Base-by-base conservation (phyloP, 2,113 vertebrate species). In the Cromileptes altivelis region DNA sequence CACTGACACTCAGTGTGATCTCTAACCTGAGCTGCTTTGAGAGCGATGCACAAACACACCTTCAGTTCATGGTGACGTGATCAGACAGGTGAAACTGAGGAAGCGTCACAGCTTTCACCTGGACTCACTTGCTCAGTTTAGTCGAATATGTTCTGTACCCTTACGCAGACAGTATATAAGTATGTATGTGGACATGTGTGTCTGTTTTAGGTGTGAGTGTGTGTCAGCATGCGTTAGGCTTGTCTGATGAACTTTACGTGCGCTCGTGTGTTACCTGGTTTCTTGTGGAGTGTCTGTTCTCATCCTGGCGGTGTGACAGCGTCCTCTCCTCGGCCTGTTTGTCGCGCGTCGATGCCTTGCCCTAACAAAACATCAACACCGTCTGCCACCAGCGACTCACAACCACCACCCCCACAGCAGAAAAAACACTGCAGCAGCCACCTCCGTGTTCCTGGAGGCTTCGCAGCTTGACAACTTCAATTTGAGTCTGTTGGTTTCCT, bases 301-400 rank as follows among this genome's bases (percentile, higher is more conserved):
- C 98, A 68, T 99, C 98, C 93, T 99, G 98, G 45, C 97, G 96
- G 83, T 99, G 98, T 18, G 95, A 94, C 85, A 95, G 89, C 33
- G 97, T 96, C 89, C 98, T 93, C 77, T 99, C 98, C 91, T 99
- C 98, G 3, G 96, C 92, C 93, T 98, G 97, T 91, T 99, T 99
- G 86, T 99, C 98, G 17, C 98, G 97, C 70, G 97, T 97, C 82
- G 98, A 96, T 0, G 96, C 96, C 92, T 97, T 97, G 88, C 98
- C 97, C 98, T 99, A 95, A 80, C 91, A 83, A 92, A 85, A 92
- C 72, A 91, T 89, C 85, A 86, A 83, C 84, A 85, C 72, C 4
- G 65, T 90, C 73, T 23, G 21, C 76, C 45, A 81, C 49, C 74
- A 69, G 27, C 77, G 14, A 70, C 57, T 85, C 75, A 81, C 62